Evolutionary conservation across 2,888 invertebrate genomes (phyloP).

Genomic region (Aproaerema taeniolella): DNA sequence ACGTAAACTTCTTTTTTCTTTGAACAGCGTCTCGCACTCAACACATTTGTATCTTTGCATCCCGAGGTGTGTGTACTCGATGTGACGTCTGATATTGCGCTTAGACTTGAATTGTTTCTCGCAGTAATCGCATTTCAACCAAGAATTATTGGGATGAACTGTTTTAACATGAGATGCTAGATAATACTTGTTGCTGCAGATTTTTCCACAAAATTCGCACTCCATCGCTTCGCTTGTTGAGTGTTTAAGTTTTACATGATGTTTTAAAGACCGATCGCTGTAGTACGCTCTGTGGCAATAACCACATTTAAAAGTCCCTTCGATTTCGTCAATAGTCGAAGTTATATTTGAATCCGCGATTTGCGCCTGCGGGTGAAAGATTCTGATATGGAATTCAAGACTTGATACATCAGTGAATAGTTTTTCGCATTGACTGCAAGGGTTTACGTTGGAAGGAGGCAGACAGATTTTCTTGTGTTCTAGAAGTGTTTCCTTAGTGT

Average conservation of each 20-base stretch:
- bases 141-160: constrained; percentile 43
- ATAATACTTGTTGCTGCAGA: constrained; percentile 58
- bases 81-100: constrained; percentile 53
- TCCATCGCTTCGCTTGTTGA: constrained; percentile 43
- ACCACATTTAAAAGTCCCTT: constrained; percentile 38
- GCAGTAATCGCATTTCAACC: constrained; percentile 58
- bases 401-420: constrained; percentile 56
- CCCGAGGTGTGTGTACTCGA: constrained; percentile 57
- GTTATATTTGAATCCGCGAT: constrained; percentile 45
- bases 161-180: constrained; percentile 56
- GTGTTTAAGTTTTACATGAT: constrained; percentile 58
- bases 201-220: constrained; percentile 48
- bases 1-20: constrained; percentile 56
- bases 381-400: constrained; percentile 49
- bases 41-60: constrained; percentile 58
- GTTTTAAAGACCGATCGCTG: constrained; percentile 54
- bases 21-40: constrained; percentile 58
- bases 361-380: constrained; percentile 58
- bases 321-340: constrained; percentile 35
- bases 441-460: constrained; percentile 44
- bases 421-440: constrained; percentile 53
- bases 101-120: constrained; percentile 59
- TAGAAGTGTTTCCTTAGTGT: constrained; percentile 39
- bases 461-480: constrained; percentile 48
- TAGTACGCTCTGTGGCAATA: constrained; percentile 51